Evolutionary conservation across 2,888 invertebrate genomes (phyloP).

Genomic region (Melanostoma scalare): DNA sequence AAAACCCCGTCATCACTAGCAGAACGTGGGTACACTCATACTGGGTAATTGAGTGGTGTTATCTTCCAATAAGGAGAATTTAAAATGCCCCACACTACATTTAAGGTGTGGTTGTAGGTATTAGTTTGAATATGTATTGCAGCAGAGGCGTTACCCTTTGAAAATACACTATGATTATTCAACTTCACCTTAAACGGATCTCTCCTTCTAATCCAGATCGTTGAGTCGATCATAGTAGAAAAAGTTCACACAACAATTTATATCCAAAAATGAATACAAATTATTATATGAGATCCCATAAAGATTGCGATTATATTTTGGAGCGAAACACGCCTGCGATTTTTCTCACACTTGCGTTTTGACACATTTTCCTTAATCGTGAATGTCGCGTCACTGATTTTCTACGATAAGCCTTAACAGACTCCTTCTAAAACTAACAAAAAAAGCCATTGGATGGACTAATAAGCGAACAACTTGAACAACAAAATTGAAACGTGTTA

Average conservation of each 20-base stretch:
- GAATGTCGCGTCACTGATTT: conserved; percentile 34
- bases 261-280: conserved; percentile 61
- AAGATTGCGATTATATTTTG: conserved; percentile 21
- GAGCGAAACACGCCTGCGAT: conserved; percentile 45
- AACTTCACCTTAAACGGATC: conserved; percentile 30
- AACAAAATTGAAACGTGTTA: conserved; percentile 51
- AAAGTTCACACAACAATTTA: conserved; percentile 44
- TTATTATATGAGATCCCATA: conserved; percentile 23
- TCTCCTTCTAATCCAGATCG: neutral
- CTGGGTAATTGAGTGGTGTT: conserved; percentile 59
- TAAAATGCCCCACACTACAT: conserved; percentile 35
- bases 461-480: conserved; percentile 37
- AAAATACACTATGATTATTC: neutral
- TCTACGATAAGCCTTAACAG: conserved; percentile 55
- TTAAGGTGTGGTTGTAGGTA: conserved; percentile 39
- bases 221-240: neutral
- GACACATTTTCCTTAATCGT: conserved; percentile 26
- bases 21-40: conserved; percentile 34
- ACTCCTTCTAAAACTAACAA: conserved; percentile 27
- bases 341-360: conserved; percentile 44
- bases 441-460: conserved; percentile 44
- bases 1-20: conserved; percentile 19
- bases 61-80: conserved; percentile 45
- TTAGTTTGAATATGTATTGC: conserved; percentile 1
- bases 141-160: conserved; percentile 41